A percentile compares a stretch with the other conserved stretches of the same genome.
These are phyloP conservation scores for Alectura lathami DNA, from an alignment of 2,113 vertebrate species.

Conservation along the genomic window DNA sequence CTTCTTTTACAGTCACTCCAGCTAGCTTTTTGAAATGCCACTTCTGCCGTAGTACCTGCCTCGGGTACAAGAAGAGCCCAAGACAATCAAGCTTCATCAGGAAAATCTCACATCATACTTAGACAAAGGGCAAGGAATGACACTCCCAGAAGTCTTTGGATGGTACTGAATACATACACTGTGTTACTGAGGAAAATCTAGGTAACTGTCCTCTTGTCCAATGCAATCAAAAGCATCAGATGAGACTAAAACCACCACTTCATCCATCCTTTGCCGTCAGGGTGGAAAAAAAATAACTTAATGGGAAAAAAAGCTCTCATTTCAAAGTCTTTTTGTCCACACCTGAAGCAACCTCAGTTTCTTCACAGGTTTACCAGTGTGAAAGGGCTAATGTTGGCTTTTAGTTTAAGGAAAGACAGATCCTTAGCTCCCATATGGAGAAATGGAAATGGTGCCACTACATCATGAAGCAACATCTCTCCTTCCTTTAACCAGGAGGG, in stretches of 20 bases:
- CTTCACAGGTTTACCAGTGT: background rate
- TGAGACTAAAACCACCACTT: background rate
- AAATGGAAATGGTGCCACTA: background rate
- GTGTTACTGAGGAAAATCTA: background rate
- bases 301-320: background rate
- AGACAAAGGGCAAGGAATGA: background rate
- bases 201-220: background rate
- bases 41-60: background rate
- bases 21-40: background rate
- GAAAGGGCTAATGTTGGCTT: fast-evolving
- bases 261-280: background rate
- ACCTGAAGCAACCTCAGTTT: background rate
- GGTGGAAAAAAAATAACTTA: background rate
- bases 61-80: background rate
- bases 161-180: background rate
- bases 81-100: background rate
- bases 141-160: background rate
- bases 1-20: background rate
- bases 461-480: background rate
- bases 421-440: fast-evolving
- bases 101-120: background rate
- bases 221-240: background rate
- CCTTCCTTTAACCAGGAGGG: background rate
- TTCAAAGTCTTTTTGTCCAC: background rate
- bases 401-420: background rate